A percentile compares a stretch with the other conserved stretches of the same genome.
phyloP scores from a whole-genome alignment of 92 coral and sea anemone genomes.

The Epizoanthus stellaris region DNA sequence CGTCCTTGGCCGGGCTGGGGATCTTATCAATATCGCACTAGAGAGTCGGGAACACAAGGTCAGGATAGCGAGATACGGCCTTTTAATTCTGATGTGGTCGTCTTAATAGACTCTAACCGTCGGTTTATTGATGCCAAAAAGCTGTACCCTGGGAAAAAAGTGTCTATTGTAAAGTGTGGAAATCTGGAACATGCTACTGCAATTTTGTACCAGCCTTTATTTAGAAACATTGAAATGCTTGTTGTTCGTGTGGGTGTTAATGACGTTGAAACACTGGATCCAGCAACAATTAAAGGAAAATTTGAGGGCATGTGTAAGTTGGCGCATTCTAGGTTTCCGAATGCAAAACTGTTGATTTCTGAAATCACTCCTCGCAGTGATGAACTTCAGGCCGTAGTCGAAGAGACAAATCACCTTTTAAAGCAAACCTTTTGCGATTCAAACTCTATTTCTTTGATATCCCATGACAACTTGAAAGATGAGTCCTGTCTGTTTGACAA shows the following conservation, averaged over 20 bases:
- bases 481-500: neutral
- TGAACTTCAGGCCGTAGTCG: neutral
- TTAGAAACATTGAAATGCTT: neutral
- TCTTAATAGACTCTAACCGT: conserved; percentile 1
- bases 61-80: neutral
- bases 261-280: neutral
- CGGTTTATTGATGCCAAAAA: conserved; percentile 5
- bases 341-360: conserved; percentile 3
- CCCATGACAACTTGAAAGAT: neutral
- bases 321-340: neutral
- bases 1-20: neutral
- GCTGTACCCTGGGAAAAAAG: neutral
- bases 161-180: conserved; percentile 3
- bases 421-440: neutral
- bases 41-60: neutral
- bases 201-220: neutral
- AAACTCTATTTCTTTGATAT: too few relatives aligned
- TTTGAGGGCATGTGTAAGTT: neutral
- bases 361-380: conserved; percentile 22
- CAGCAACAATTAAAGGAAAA: neutral
- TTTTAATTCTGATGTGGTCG: neutral
- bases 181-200: conserved; percentile 1
- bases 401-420: conserved; percentile 4
- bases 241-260: conserved; percentile 5
- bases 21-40: neutral